Evolutionary conservation across 2,888 invertebrate genomes (phyloP), one percentile per base, ranked within the genome.

Genomic region (Protophormia terraenovae): DNA sequence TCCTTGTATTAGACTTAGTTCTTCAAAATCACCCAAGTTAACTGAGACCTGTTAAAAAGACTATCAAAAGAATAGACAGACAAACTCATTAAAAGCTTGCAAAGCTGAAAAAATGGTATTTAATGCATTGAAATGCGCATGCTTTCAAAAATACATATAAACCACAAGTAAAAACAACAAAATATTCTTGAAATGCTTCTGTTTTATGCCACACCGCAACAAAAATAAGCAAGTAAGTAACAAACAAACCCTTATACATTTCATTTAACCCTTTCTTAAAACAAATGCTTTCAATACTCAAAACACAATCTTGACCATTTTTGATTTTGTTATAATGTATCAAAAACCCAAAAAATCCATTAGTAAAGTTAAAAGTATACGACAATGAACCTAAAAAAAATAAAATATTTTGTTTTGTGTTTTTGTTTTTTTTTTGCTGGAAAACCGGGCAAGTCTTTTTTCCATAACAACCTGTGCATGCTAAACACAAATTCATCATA

Each of bases 71-170:
- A 22, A 60, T 62, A 45, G 50, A 47, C 53, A 73, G 27, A 55
- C 73, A 82, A 82, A 82, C 73, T 82, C 85, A 85, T 82, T 85
- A 85, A 83, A 84, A 69, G 73, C 55, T 84, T 77, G 77, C 27
- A 19, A 14, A 35, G 3, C n/a, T 16, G 50, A 60, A 77, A 79
- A 83, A 69, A 32, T 78, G 84, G 86, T 87, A 87, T 88, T 88
- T 87, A 87, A 87, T 87, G 87, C 87, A 87, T 86, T 87, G 87
- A 87, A 87, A 87, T 87, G 88, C 87, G 87, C 87, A 87, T 87
- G 87, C 87, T 87, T 87, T 87, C 58, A 80, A 83, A 87, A 87
- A 86, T 83, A 80, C 69, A 76, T 69, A 71, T 47, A 71, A 79
- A 79, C 62, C 41, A 47, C 53, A 47, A 55, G 22, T 67, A 73